Evolutionary conservation across 2,888 invertebrate species (phyloP), one percentile per base, ranked within the genome.

Genomic region (Carterocephalus palaemon): DNA sequence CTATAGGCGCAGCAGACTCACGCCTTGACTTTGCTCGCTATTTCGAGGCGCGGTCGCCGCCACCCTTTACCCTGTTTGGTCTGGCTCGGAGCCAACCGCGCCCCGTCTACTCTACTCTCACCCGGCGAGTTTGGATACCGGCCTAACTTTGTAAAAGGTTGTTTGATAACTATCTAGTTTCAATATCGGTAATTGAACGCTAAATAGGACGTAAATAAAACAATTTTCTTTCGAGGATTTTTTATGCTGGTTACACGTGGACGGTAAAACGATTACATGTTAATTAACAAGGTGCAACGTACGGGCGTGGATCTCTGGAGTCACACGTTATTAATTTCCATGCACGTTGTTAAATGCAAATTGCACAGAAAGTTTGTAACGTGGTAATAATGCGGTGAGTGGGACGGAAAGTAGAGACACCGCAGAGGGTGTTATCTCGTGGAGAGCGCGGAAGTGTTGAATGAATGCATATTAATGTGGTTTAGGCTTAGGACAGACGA

Each of bases 1-100:
- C 61, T 58, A 59, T 60, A 59, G 50, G 51, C 53, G 53, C 43
- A 67, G 53, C 40, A 66, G 67, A 63, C 62, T 69, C 76, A 75
- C 82, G 79, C 84, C 85, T 82, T 83, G 83, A 82, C 84, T 83
- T 85, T 81, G 78, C 75, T 69, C 75, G 83, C 83, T 84, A 84
- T 84, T 79, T 84, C 70, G 70, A 70, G 85, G 84, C 74, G 81
- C 82, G 78, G 78, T 70, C 69, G 78, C 65, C 75, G 72, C 63
- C 72, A 68, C 74, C 67, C 81, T 76, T 83, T 81, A 80, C 84
- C 82, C 82, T 82, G 75, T 84, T 84, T 82, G 74, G 72, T 72
- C 80, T 85, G 83, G 84, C 80, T 63, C 58, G 40, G 48, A 61
- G 82, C 85, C 84, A 85, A 77, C 70, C 70, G 68, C 75, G 70